A percentile compares a stretch with the other conserved stretches of the same genome.
Evolutionary conservation across 2,797 vertebrate species (phyloP).

Genomic region (Phoxinus dragarum): DNA sequence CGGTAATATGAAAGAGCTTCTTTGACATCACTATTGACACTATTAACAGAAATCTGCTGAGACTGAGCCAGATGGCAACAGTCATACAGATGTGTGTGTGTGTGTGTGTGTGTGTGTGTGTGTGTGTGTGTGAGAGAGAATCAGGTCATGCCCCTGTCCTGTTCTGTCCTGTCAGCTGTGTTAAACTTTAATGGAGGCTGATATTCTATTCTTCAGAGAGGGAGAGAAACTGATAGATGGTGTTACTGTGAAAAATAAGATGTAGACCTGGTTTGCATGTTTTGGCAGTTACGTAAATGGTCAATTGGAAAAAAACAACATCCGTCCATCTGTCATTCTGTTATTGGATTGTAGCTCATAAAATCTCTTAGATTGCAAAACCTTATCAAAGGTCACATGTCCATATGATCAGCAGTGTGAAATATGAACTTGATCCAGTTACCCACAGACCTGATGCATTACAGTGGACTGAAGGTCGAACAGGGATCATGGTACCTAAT

Average conservation of each 20-base stretch:
- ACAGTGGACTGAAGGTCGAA: slow-evolving; percentile 24
- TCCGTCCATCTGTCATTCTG: background rate
- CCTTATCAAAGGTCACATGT: slow-evolving; percentile 36
- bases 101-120: background rate
- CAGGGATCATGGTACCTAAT: slow-evolving; percentile 14
- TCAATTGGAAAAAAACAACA: background rate
- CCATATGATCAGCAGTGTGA: slow-evolving; percentile 28
- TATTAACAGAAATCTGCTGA: background rate
- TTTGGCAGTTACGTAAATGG: slow-evolving; percentile 28
- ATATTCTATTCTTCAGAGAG: slow-evolving; percentile 56
- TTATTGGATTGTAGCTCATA: slow-evolving; percentile 23
- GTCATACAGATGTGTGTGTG: slow-evolving; percentile 6
- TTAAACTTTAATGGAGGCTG: slow-evolving; percentile 62
- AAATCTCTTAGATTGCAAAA: slow-evolving; percentile 48
- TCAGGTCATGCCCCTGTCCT: slow-evolving; percentile 35
- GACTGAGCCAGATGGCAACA: slow-evolving; percentile 16
- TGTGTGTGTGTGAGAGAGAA: background rate
- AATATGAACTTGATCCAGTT: slow-evolving; percentile 35
- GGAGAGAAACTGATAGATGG: slow-evolving; percentile 48
- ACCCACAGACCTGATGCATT: slow-evolving; percentile 29
- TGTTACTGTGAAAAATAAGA: slow-evolving; percentile 57
- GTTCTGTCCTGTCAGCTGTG: slow-evolving; percentile 28
- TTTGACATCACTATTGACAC: slow-evolving; percentile 5
- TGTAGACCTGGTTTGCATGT: slow-evolving; percentile 44
- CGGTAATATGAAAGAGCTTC: background rate